Base-by-base conservation (phyloP, 2,888 invertebrate species). In the Thymelicus sylvestris region DNA sequence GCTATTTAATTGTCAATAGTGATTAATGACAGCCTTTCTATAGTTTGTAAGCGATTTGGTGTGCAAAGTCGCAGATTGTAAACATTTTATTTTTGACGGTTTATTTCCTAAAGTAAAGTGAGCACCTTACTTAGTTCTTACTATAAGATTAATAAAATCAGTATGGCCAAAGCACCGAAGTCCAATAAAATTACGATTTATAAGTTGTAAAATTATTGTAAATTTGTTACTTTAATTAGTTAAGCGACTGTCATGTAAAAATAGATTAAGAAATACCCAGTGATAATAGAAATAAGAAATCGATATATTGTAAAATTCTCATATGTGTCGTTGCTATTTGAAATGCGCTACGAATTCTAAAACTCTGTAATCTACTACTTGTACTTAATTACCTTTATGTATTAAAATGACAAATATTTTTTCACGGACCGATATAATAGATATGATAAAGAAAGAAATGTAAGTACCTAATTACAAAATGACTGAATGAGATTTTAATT, bases 201-300 rank as follows among this genome's bases (percentile, higher is more conserved):
- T 90, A 90, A 87, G 87, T 90, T 91, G 87, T 91, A 90, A 85
- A 87, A 84, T 84, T 81, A 80, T 78, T 92, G 91, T 92, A 92
- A 81, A 89, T 66, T 61, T 66, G 61, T 65, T 71, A 71, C 31
- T 52, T 86, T 83, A 82, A 83, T 80, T 82, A 78, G 69, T 65
- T 77, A 75, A 74, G 71, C 74, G 71, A 78, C 76, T 81, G 79
- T 82, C 79, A 76, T 88, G 86, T 86, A 86, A 81, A 86, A 81
- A 81, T 87, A 88, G 81, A 10, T 78, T 85, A 90, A 86, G 85
- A 77, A 90, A 92, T 89, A 86, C 90, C 92, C 89, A 91, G 93
- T 93, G 93, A 93, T 93, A 93, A 83, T 93, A 93, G 93, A 81
- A 79, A 81, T 93, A 93, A 92, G 92, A 80, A 81, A 87, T 89